Evolutionary conservation across 2,113 vertebrate genomes (phyloP).

Genomic region (Helogale parvula): DNA sequence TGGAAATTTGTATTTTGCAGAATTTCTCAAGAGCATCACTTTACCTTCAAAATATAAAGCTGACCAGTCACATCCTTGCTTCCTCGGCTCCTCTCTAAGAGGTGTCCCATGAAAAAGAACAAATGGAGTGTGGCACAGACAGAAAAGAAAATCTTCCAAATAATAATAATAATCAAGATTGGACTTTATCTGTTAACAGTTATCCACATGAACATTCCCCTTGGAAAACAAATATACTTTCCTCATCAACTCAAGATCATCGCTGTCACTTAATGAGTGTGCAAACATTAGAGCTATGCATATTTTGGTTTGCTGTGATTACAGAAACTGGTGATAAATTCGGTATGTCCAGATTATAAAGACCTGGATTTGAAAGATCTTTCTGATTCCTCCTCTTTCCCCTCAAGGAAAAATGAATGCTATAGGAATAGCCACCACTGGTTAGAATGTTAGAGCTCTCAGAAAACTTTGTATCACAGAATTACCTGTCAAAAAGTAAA

Average conservation of each 20-base stretch:
- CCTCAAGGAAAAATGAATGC: conserved; percentile 42
- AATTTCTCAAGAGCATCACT: conserved; percentile 76
- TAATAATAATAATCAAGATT: conserved; percentile 33
- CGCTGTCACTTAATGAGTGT: background rate
- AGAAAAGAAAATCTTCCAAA: background rate
- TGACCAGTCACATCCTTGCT: conserved; percentile 48
- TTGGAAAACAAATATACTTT: background rate
- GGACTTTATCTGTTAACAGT: conserved; percentile 37
- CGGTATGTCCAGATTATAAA: conserved; percentile 47
- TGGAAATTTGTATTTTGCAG: conserved; percentile 70
- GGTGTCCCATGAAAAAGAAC: background rate
- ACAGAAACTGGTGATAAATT: conserved; percentile 25
- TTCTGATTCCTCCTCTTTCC: background rate
- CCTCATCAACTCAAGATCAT: conserved; percentile 1
- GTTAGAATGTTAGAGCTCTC: background rate
- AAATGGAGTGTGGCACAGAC: background rate
- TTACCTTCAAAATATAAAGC: conserved; percentile 69
- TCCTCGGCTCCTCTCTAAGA: background rate
- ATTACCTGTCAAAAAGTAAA: conserved; percentile 67
- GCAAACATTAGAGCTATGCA: conserved; percentile 27
- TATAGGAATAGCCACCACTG: conserved; percentile 9
- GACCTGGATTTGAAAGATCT: conserved; percentile 21
- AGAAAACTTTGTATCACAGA: conserved; percentile 40
- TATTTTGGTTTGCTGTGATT: background rate
- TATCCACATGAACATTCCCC: background rate